A percentile compares a stretch with the other conserved stretches of the same genome.
These are phyloP conservation scores for Frankliniella fusca DNA, from an alignment of 2,888 invertebrate species.

Conservation along the genomic window DNA sequence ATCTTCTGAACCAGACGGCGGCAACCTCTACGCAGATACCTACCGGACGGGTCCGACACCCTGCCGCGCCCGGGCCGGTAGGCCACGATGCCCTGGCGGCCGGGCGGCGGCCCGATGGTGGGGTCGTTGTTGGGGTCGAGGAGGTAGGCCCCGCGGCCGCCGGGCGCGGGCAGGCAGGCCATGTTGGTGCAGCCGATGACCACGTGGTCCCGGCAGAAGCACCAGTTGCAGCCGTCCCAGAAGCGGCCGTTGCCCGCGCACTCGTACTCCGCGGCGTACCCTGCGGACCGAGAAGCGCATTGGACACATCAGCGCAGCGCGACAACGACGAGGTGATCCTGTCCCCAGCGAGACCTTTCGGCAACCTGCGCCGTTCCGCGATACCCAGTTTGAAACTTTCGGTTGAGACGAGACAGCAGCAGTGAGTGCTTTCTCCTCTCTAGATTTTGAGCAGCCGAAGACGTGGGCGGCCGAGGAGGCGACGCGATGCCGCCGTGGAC, in stretches of 20 bases:
- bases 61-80: not conserved
- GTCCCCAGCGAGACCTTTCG: not conserved
- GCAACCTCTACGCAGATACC: not conserved
- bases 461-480: no score
- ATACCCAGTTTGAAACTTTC: no score
- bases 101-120: slow-evolving; percentile 9
- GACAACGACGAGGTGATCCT: not conserved
- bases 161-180: not conserved
- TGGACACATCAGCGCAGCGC: not conserved
- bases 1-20: no score
- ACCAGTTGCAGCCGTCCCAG: slow-evolving; percentile 25
- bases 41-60: not conserved
- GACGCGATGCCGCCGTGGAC: no score
- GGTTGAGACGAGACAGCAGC: not conserved
- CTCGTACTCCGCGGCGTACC: not conserved
- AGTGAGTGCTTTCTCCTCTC: not conserved
- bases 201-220: not conserved
- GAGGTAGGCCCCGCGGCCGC: not conserved
- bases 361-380: no score
- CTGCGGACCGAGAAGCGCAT: not conserved
- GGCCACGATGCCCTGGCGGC: not conserved
- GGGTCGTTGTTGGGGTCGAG: not conserved
- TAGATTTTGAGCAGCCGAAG: not conserved
- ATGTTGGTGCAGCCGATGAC: slow-evolving; percentile 13
- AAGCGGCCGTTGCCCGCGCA: not conserved